Base-by-base conservation (phyloP, 2,888 invertebrate genomes). In the Leptopilina syphax region DNA sequence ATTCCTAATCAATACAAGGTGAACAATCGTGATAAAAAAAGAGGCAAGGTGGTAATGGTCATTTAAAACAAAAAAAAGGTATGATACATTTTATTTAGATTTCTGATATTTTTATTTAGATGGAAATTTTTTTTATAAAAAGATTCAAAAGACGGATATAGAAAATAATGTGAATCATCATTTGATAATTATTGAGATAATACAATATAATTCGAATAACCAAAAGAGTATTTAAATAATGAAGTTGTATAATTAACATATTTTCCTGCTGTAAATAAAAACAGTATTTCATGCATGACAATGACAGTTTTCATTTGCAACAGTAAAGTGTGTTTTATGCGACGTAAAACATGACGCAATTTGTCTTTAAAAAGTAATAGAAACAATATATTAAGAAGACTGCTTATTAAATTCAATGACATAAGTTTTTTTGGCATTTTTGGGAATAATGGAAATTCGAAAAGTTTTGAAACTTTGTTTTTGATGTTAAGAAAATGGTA, bases 231-330 rank as follows among this genome's bases (percentile, higher is more conserved):
- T 24, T 63, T 8, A 63, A 63, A 8, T 63, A 63, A 63, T 63
- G 60, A 60, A 60, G 60, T n/a, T 60, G 44, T 44, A 44, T 13
- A 8, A 18, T 63, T 63, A 63, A 24, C 63, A 63, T 24, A 63
- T 63, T 63, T 63, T 63, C 63, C 24, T 63, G 18, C 9, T 63
- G 63, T 63, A 63, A 18, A 63, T 63, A 24, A 63, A 63, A 63
- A 63, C 63, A 24, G 18, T 63, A 63, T 63, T 63, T 63, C 63
- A 63, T 8, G 63, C 63, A 63, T 63, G 63, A 63, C 63, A 63
- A 63, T 63, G 63, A 63, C 63, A 63, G 18, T 63, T 63, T 63
- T 63, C 24, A 63, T 63, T 63, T 63, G 63, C 63, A 63, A 63
- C 63, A 63, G 63, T 63, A 63, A 63, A 63, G 6, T 63, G 60